Evolutionary conservation across 2,888 invertebrate genomes (phyloP).

Genomic region (Clitarchus hookeri): DNA sequence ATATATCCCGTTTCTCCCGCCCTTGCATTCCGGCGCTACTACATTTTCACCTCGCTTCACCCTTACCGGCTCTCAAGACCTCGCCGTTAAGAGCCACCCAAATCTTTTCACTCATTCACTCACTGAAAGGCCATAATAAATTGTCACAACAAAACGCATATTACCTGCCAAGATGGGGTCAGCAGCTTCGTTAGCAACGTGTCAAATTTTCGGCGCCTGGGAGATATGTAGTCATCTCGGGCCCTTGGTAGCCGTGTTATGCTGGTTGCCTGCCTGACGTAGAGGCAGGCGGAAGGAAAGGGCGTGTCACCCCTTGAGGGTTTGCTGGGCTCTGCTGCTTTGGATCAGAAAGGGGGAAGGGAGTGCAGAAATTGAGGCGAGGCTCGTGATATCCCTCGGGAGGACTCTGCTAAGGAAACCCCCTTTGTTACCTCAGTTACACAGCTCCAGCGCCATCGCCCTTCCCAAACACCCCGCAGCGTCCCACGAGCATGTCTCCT

Average conservation of each 20-base stretch:
- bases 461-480: background rate
- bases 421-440: background rate
- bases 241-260: background rate
- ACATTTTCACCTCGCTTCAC: too few species aligned
- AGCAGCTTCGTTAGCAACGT: too few species aligned
- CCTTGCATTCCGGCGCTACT: too few species aligned
- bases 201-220: background rate
- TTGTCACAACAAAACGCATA: too few species aligned
- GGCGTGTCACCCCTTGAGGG: background rate
- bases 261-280: background rate
- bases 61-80: too few species aligned
- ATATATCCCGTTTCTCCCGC: too few species aligned
- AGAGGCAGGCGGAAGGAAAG: background rate
- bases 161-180: too few species aligned
- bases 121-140: too few species aligned
- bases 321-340: background rate
- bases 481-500: background rate
- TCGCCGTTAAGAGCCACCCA: too few species aligned
- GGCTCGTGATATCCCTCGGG: conserved; percentile 14
- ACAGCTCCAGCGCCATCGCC: background rate
- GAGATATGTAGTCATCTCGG: background rate
- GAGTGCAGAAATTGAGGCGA: background rate
- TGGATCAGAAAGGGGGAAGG: background rate
- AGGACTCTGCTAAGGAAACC: background rate
- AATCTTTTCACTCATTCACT: too few species aligned